A percentile compares a stretch with the other conserved stretches of the same genome.
These are phyloP conservation scores for Peromyscus aztecus DNA, from an alignment of 2,797 vertebrate species.

Conservation along the genomic window DNA sequence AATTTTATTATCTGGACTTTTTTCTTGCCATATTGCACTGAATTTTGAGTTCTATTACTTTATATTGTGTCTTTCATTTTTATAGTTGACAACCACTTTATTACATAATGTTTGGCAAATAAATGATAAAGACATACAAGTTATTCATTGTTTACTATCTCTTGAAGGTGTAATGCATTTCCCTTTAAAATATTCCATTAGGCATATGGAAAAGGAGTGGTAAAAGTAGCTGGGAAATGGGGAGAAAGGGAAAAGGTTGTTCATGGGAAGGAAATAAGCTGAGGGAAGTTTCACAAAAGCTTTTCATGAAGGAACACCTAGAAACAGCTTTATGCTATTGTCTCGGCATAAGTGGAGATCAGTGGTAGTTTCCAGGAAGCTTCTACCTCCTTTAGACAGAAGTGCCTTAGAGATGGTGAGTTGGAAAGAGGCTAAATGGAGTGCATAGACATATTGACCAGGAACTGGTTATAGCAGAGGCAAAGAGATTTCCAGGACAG, in stretches of 20 bases:
- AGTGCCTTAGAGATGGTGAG: neutral
- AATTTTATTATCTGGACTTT: neutral
- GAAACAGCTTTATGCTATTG: neutral
- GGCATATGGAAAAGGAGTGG: too few relatives aligned
- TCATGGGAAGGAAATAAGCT: neutral
- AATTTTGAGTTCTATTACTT: neutral
- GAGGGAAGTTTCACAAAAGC: neutral
- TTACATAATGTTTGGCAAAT: neutral
- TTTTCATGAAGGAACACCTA: neutral
- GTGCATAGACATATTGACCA: too few relatives aligned
- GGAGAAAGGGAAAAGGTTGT: neutral
- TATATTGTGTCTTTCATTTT: neutral
- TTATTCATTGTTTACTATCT: neutral
- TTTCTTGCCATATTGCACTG: neutral
- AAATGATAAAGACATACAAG: neutral
- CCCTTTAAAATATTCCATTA: neutral
- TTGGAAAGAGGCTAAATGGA: neutral
- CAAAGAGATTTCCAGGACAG: neutral
- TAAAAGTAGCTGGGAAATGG: neutral
- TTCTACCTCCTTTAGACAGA: neutral
- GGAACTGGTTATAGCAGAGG: neutral
- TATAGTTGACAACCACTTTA: neutral
- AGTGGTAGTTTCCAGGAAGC: neutral
- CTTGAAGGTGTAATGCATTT: neutral
- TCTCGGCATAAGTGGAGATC: neutral